phyloP scores from a whole-genome alignment of 2,113 vertebrate genomes.

The Sardina pilchardus region DNA sequence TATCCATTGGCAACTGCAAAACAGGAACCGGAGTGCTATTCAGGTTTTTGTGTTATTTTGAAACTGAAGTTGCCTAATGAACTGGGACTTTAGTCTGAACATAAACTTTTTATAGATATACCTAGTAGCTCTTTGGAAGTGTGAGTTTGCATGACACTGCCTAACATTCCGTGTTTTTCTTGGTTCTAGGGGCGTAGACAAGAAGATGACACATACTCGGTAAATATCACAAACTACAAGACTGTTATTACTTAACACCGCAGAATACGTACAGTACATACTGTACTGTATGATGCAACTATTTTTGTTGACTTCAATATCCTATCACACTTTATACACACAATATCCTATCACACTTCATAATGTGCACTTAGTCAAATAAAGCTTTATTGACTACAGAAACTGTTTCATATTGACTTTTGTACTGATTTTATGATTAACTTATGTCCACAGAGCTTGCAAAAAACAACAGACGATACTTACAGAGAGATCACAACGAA shows the following conservation, averaged over 20 bases:
- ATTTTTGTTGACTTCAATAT: not conserved
- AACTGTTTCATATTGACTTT: not conserved
- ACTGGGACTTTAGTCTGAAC: too few relatives aligned
- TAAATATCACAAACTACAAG: slow-evolving; percentile 21
- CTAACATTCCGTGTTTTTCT: not conserved
- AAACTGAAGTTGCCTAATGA: too few relatives aligned
- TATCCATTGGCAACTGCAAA: too few relatives aligned
- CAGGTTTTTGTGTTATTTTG: too few relatives aligned
- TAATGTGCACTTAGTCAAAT: not conserved
- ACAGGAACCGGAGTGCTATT: too few relatives aligned
- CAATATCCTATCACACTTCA: too few relatives aligned
- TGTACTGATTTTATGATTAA: not conserved
- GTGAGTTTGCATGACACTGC: too few relatives aligned
- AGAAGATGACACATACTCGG: slow-evolving; percentile 40
- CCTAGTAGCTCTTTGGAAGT: too few relatives aligned
- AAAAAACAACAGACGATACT: slow-evolving; percentile 38
- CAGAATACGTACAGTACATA: not conserved
- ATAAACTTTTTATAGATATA: too few relatives aligned
- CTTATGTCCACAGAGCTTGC: slow-evolving; percentile 47
- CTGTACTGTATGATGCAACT: not conserved
- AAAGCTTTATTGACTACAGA: not conserved
- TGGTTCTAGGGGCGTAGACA: slow-evolving; percentile 35
- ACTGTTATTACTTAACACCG: not conserved
- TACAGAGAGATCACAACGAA: slow-evolving; percentile 62
- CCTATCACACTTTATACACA: not conserved